Evolutionary conservation across 2,888 invertebrate genomes (phyloP).

Genomic region (Rhodophaea formosa): DNA sequence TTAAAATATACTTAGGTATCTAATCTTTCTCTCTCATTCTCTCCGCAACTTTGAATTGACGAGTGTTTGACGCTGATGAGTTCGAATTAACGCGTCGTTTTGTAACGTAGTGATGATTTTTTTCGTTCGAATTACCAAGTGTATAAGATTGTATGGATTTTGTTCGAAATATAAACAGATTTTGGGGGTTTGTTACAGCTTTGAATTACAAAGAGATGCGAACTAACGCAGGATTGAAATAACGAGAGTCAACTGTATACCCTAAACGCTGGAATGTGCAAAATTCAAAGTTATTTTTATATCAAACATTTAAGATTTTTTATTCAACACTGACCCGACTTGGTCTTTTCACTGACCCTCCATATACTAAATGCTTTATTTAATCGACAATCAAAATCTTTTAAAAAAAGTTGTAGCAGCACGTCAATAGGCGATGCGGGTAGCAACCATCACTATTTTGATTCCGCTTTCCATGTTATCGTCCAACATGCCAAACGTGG

Average conservation of each 20-base stretch:
- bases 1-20: not conserved
- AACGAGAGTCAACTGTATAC: conserved; percentile 2
- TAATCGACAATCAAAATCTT: too few relatives aligned
- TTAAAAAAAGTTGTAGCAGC: too few relatives aligned
- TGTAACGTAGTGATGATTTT: conserved; percentile 13
- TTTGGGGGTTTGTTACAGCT: conserved; percentile 21
- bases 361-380: too few relatives aligned
- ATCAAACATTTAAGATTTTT: too few relatives aligned
- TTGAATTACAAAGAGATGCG: conserved; percentile 21
- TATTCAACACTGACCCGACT: too few relatives aligned
- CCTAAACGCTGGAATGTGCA: too few relatives aligned
- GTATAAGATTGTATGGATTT: conserved; percentile 24
- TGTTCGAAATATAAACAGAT: conserved; percentile 25
- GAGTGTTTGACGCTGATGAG: conserved; percentile 27
- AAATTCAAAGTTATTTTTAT: too few relatives aligned
- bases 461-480: too few relatives aligned
- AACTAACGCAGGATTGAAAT: conserved; percentile 23
- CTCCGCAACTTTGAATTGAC: conserved; percentile 28
- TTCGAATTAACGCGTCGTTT: conserved; percentile 29
- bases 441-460: too few relatives aligned
- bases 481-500: too few relatives aligned
- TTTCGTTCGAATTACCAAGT: conserved; percentile 22
- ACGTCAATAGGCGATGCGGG: too few relatives aligned
- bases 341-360: too few relatives aligned
- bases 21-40: conserved; percentile 18